Evolutionary conservation across 2,888 invertebrate genomes (phyloP).

Genomic region (Parnassius mnemosyne): DNA sequence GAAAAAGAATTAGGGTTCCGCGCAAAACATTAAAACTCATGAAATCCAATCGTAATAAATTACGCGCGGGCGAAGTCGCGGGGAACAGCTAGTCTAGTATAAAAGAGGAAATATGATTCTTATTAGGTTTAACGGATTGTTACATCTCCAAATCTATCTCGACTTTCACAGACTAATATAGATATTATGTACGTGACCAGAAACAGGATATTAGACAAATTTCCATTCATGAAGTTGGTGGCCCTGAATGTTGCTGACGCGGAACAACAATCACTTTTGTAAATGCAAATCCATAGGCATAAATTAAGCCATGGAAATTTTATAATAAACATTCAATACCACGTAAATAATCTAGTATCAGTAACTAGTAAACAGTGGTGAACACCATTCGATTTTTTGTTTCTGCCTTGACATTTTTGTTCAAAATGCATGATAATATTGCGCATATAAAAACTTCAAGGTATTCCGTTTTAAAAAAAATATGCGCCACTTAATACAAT

Average conservation of each 20-base stretch:
- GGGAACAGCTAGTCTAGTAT: too few species aligned
- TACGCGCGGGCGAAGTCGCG: too few species aligned
- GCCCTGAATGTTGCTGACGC: conserved; percentile 53
- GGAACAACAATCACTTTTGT: conserved; percentile 59
- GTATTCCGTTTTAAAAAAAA: conserved; percentile 19
- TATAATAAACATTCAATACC: conserved; percentile 28
- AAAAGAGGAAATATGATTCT: conserved; percentile 47
- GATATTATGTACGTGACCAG: conserved; percentile 15
- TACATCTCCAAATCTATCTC: conserved; percentile 13
- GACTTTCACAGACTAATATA: conserved; percentile 22
- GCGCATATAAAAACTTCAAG: conserved; percentile 18
- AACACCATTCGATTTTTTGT: conserved; percentile 11
- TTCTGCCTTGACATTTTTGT: conserved; percentile 23
- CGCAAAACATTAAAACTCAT: too few species aligned
- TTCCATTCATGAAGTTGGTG: conserved; percentile 50
- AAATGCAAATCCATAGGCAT: conserved; percentile 43
- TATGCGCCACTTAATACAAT: conserved; percentile 16
- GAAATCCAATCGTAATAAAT: too few species aligned
- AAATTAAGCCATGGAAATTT: conserved; percentile 29
- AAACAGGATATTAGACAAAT: conserved; percentile 39
- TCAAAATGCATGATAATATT: conserved; percentile 21
- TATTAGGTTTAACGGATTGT: conserved; percentile 25
- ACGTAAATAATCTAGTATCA: neutral
- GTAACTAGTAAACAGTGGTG: conserved; percentile 28
- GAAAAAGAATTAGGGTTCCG: too few species aligned